Conservation (phyloP, 2,113 vertebrate species). For the Pelusios castaneus region DNA sequence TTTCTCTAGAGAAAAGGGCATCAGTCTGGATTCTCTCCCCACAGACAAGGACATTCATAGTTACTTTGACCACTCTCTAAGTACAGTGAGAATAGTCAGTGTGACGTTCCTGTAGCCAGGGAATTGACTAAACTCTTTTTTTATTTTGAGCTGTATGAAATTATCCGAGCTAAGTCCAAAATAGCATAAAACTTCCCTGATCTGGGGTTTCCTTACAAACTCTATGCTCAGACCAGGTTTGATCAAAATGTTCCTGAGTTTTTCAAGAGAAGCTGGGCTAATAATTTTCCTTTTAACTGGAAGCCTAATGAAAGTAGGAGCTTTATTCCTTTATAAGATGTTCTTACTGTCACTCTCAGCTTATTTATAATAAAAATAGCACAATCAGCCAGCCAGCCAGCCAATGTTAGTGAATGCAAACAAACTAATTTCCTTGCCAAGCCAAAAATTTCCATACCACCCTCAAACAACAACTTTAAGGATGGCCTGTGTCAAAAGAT, state of each 20-base stretch:
- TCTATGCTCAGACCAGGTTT: not conserved
- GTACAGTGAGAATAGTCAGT: not conserved
- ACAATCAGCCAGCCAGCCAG: not conserved
- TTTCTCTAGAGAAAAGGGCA: not conserved
- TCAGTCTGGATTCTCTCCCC: constrained; percentile 1
- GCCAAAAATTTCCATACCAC: not conserved
- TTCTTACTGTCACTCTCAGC: not conserved
- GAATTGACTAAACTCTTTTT: not conserved
- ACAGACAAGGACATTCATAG: rapidly evolving
- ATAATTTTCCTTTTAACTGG: not conserved
- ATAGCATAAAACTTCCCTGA: not conserved
- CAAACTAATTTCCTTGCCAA: not conserved
- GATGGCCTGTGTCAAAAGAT: not conserved
- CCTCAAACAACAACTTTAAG: not conserved
- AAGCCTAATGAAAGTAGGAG: not conserved
- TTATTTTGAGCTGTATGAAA: not conserved
- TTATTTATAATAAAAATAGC: not conserved
- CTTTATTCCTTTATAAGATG: not conserved
- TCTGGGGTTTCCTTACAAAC: not conserved
- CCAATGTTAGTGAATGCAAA: constrained; percentile 13
- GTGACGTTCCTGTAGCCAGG: not conserved
- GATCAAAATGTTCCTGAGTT: not conserved
- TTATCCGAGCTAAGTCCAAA: not conserved
- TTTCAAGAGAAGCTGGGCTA: not conserved
- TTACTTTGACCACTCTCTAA: not conserved